A percentile compares a stretch with the other conserved stretches of the same genome.
Evolutionary conservation across 1,140 invertebrate species (phyloP).

Genomic region (Arctopsyche grandis): DNA sequence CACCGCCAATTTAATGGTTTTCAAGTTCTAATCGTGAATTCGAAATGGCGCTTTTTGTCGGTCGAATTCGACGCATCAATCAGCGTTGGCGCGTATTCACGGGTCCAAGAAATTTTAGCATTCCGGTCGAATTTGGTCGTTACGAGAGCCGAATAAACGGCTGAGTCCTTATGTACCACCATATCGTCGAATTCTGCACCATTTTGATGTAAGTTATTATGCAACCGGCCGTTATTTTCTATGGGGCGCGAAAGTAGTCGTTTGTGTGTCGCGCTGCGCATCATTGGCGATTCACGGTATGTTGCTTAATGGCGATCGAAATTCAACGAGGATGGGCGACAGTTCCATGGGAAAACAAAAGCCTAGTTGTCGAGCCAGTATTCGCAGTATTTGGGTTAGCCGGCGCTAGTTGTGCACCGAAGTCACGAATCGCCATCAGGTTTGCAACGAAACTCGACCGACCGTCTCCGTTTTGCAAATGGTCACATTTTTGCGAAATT

Average conservation of each 20-base stretch:
- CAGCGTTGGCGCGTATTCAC: no score
- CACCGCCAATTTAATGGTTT: no score
- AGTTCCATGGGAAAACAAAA: conserved; percentile 44
- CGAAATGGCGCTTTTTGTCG: no score
- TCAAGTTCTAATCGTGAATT: no score
- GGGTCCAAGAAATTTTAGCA: no score
- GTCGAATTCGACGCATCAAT: no score
- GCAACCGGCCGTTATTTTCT: conserved; percentile 48
- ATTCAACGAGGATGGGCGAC: conserved; percentile 39
- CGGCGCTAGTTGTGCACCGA: conserved; percentile 1
- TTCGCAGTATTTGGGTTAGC: conserved; percentile 51
- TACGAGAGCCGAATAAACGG: no score
- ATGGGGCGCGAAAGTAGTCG: background rate
- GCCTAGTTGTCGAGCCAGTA: conserved; percentile 31
- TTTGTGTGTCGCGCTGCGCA: background rate
- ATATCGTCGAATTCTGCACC: conserved; percentile 39
- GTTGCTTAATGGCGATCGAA: conserved; percentile 36
- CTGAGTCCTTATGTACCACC: no score
- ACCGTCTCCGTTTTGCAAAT: no score
- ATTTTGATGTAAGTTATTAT: conserved; percentile 51
- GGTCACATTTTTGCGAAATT: no score
- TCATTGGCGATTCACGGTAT: conserved; percentile 36
- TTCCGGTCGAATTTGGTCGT: no score
- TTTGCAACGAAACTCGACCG: no score
- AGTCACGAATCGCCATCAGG: background rate